Evolutionary conservation across 1,140 invertebrate species (phyloP), one percentile per base, ranked within the genome.

Genomic region (Zaprionus lachaisei): DNA sequence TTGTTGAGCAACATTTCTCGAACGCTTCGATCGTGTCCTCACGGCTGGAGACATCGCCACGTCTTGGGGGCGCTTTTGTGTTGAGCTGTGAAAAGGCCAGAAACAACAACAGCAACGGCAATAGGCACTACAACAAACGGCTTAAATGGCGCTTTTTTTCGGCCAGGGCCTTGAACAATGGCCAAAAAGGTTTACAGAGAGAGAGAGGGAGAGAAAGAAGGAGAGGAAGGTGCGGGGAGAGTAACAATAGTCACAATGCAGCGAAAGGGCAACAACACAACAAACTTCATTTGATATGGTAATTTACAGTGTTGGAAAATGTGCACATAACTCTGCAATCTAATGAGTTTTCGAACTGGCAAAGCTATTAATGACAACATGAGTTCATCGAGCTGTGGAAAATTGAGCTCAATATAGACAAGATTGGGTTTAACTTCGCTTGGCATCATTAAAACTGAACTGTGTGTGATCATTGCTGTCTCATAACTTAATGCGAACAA

Each of bases 71-170:
- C 41, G 67, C 69, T 76, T 76, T 89, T 87, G 83, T 87, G 80
- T 77, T 62, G 83, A 87, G 78, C 83, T 89, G 83, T 87, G 83
- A 87, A 89, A 89, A 76, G 67, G 51, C 24, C 51, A 87, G 83
- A 72, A 80, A 66, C 66, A 38, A 56, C 51, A 66, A 47, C 54
- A n/a, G 14, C 37, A 38, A 38, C 14, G 37, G 26, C 56, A 22
- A 28, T 57, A 63, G 54, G 14, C 38, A 31, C 58, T 62, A 86
- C 83, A 86, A 83, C 78, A 84, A 89, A 75, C 81, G 85, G 81
- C 84, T 89, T 89, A 90, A 89, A 89, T 89, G 84, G 84, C 84
- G 84, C 83, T 87, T 72, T 82, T 82, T 87, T 77, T 77, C 14
- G 54, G 55, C 56, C 64, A 47, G 75, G 64, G 60, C 55, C 66